Evolutionary conservation across 1,140 invertebrate species (phyloP), one percentile per base, ranked within the genome.

Genomic region (Battus philenor): DNA sequence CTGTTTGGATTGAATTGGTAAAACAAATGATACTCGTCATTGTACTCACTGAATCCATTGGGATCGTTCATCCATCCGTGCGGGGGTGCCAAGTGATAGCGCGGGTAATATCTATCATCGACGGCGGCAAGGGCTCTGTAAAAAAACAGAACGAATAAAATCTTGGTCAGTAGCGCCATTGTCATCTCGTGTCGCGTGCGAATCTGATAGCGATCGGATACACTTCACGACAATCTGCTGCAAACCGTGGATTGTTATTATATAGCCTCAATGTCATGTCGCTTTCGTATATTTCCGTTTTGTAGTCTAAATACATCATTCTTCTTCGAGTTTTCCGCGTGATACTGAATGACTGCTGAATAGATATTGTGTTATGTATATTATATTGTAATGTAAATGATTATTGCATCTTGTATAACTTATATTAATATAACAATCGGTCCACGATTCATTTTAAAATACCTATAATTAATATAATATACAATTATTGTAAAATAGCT

Each of bases 31-130:
- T 75, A 84, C 8, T 63, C 59, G 24, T 59, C 51, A 10, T 69
- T 55, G 22, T 58, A 78, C 12, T 62, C 34, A 30, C 70, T 63
- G 17, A 86, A 82, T 12, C 84, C 84, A 33, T 86, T 86, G 0
- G 84, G 84, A 39, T 86, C 82, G 47, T 86, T 85, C 69, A 85
- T 77, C 82, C 82, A 86, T 44, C 80, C 82, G 13, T 43, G 16
- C 0, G 59, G 66, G 3, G 78, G 70, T 10, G 70, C 65, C 30
- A 75, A 41, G 36, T 84, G 80, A 34, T 73, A 80, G 2, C 55
- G 52, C 11, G 72, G 78, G 32, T 70, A 72, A 20, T 66, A 77
- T 1, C 52, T 50, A 11, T 54, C 43, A 4, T 59, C 46, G 5
- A 57, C 33, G 4, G 26, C 44, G 4, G 61, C 47, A 15, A 11